Base-by-base conservation (phyloP, 2,888 invertebrate genomes). In the Vesta saturnalis region DNA sequence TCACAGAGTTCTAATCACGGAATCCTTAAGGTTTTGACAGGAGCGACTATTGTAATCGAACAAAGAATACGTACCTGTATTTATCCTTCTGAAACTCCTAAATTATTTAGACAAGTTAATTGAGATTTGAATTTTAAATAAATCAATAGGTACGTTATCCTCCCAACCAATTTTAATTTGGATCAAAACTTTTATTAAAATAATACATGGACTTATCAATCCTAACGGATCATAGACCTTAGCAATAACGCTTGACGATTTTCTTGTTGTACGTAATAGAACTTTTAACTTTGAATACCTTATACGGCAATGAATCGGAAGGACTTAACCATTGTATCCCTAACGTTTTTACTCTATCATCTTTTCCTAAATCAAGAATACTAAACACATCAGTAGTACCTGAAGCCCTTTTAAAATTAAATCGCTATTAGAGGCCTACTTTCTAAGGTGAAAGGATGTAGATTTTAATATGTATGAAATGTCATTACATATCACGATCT, bases 31-130 rank as follows among this genome's bases (percentile, higher is more conserved):
- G 61, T 30, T 63, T 76, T 73, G 18, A 74, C 30, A 1, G 74
- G 76, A 1, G 74, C 72, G 5, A 76, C 73, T 21, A 64, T 75
- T 23, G 69, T 63, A 55, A 74, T 75, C 30, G 74, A 64, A 58
- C 72, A 74, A 12, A 72, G 23, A 16, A 75, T 57, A 19, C 55
- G 59, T 18, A 57, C 47, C 5, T 58, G n/a, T 12, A 52, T 55
- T 8, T 60, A n/a, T 54, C n/a, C n/a, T n/a, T n/a, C n/a, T 30
- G 30, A 30, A 10, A 30, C 6, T 30, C 30, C 5, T 30, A 30
- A 5, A 30, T 5, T 30, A 10, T 10, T 6, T 10, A n/a, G 30
- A 30, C 30, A 10, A 30, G 30, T 30, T n/a, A n/a, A n/a, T n/a
- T n/a, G n/a, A n/a, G 10, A 30, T 30, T 30, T 30, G 5, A 30